These are phyloP conservation scores for Peromyscus leucopus DNA, from an alignment of 2,113 vertebrate species.

Conservation along the genomic window DNA sequence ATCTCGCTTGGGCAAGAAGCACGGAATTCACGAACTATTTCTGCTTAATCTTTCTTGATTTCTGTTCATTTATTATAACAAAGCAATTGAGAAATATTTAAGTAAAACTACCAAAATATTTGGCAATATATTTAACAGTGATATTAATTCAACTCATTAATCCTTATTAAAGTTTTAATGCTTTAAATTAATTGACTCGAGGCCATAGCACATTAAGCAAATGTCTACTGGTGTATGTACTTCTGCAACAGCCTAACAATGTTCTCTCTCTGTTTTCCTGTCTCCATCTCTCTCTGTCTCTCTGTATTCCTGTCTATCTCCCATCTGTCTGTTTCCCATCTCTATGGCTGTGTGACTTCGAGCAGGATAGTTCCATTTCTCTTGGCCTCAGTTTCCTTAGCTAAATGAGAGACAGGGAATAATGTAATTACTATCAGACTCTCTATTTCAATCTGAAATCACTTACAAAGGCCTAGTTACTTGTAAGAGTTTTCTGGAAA, in stretches of 20 bases:
- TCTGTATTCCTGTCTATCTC: not conserved
- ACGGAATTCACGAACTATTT: constrained; percentile 53
- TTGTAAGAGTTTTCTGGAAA: not conserved
- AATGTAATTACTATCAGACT: not conserved
- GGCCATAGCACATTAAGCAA: constrained; percentile 55
- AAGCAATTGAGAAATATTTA: constrained; percentile 77
- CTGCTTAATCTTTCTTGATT: constrained; percentile 68
- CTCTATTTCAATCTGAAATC: not conserved
- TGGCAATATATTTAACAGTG: constrained; percentile 61
- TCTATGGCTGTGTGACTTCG: not conserved
- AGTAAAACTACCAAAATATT: constrained; percentile 81
- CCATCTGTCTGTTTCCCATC: no score
- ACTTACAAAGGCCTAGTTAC: not conserved
- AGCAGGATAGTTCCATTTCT: not conserved
- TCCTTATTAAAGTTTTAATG: constrained; percentile 78
- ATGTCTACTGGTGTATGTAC: not conserved
- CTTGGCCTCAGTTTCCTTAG: not conserved
- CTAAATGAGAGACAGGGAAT: not conserved
- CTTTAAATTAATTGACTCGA: constrained; percentile 78
- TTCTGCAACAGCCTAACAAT: not conserved
- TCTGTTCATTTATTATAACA: constrained; percentile 68
- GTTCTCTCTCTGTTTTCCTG: fast-evolving
- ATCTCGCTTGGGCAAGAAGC: constrained; percentile 44
- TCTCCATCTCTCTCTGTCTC: not conserved
- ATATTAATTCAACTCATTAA: constrained; percentile 79